Percentiles rank a stretch among this genome's conserved stretches.
Evolutionary conservation across 2,797 vertebrate genomes (phyloP).

Genomic region (Cebuella pygmaea): DNA sequence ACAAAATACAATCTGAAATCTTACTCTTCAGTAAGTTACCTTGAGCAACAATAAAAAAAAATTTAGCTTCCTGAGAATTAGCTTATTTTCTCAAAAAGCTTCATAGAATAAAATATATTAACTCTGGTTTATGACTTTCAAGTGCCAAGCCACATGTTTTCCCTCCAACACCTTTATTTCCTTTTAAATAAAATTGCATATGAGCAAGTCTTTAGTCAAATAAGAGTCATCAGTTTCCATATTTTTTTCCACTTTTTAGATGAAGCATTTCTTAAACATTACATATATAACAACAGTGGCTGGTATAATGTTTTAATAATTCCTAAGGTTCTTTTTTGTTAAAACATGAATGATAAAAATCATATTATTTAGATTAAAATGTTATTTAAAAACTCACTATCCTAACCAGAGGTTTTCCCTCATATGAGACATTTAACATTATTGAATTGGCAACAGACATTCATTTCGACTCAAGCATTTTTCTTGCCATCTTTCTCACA

Average conservation of each 20-base stretch:
- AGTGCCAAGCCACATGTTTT: slow-evolving; percentile 75
- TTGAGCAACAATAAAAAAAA: slow-evolving; percentile 46
- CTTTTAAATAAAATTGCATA: slow-evolving; percentile 74
- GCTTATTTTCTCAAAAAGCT: slow-evolving; percentile 59
- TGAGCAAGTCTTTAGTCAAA: slow-evolving; percentile 80
- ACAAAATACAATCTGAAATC: slow-evolving; percentile 35
- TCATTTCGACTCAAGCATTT: slow-evolving; percentile 58
- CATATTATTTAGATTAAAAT: slow-evolving; percentile 59
- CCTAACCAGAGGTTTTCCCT: slow-evolving; percentile 46
- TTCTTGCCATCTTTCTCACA: slow-evolving; percentile 74
- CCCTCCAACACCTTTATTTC: slow-evolving; percentile 61
- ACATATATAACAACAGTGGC: slow-evolving; percentile 41
- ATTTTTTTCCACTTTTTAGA: slow-evolving; percentile 68
- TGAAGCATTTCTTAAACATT: slow-evolving; percentile 66
- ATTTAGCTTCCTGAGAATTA: slow-evolving; percentile 54
- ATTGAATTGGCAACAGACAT: slow-evolving; percentile 71
- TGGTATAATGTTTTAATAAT: slow-evolving; percentile 39
- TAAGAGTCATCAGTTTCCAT: slow-evolving; percentile 77
- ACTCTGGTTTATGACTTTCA: slow-evolving; percentile 57
- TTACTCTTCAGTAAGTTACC: slow-evolving; percentile 37
- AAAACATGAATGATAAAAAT: slow-evolving; percentile 52
- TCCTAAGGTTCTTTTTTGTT: slow-evolving; percentile 28
- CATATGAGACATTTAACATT: slow-evolving; percentile 48
- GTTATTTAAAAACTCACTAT: slow-evolving; percentile 52
- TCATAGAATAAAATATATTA: slow-evolving; percentile 61